phyloP scores from a whole-genome alignment of 23 tunicate genomes.

The Styela plicata region DNA sequence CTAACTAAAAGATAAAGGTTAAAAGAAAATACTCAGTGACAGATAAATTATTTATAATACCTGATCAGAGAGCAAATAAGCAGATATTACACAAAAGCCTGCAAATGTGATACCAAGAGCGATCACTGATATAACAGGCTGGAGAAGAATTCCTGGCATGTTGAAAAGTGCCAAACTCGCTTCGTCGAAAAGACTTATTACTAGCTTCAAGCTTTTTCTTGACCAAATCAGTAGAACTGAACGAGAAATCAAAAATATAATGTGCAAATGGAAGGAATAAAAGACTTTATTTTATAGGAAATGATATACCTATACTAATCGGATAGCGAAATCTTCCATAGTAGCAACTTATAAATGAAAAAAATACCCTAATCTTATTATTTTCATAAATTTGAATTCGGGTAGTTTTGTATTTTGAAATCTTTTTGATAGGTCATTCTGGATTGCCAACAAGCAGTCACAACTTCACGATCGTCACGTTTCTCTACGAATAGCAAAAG shows the following conservation, averaged over 20 bases:
- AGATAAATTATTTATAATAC: too few species aligned
- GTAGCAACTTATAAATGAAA: too few species aligned
- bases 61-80: constrained; percentile 30
- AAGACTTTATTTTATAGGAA: neutral
- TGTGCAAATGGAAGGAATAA: neutral
- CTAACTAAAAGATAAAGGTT: too few species aligned
- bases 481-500: too few species aligned
- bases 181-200: constrained; percentile 69
- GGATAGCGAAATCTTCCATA: neutral
- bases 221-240: constrained; percentile 47
- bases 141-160: constrained; percentile 57
- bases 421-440: too few species aligned
- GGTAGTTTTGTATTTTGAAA: too few species aligned
- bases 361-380: too few species aligned
- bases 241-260: neutral
- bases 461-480: too few species aligned
- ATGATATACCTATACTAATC: neutral
- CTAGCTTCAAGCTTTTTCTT: constrained; percentile 57
- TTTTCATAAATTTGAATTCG: too few species aligned
- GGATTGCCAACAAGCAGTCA: too few species aligned
- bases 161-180: constrained; percentile 67
- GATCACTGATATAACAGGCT: constrained; percentile 62
- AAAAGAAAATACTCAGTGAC: too few species aligned
- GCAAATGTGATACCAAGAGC: constrained; percentile 22
- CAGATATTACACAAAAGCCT: constrained; percentile 31